Conservation (phyloP, 1,140 invertebrate species). For the Drusus annulatus region DNA sequence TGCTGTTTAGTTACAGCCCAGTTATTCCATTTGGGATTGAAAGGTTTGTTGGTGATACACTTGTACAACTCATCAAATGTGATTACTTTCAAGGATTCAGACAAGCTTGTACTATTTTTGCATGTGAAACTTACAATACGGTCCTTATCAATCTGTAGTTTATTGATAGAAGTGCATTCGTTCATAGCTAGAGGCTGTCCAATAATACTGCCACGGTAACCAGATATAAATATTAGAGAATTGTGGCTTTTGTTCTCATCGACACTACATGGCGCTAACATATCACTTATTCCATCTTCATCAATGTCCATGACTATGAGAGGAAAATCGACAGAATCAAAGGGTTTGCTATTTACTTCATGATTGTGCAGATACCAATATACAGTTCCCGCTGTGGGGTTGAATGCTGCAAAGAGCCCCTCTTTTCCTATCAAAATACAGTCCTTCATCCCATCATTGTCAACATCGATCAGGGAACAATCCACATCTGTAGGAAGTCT, state of each 20-base stretch:
- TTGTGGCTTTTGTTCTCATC: conserved; percentile 69
- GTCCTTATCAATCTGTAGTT: conserved; percentile 62
- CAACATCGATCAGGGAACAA: conserved; percentile 79
- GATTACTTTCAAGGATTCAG: conserved; percentile 60
- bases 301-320: conserved; percentile 81
- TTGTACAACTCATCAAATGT: conserved; percentile 64
- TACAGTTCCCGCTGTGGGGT: conserved; percentile 78
- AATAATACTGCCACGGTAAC: conserved; percentile 74
- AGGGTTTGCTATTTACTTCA: conserved; percentile 67
- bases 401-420: conserved; percentile 78
- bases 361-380: conserved; percentile 77
- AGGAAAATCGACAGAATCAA: conserved; percentile 77
- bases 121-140: conserved; percentile 67
- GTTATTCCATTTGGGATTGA: conserved; percentile 61
- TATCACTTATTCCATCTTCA: conserved; percentile 78
- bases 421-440: conserved; percentile 81
- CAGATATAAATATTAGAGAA: conserved; percentile 77
- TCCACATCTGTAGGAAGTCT: conserved; percentile 79
- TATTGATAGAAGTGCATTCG: conserved; percentile 69
- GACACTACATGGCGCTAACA: conserved; percentile 74
- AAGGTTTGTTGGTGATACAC: conserved; percentile 65
- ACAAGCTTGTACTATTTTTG: conserved; percentile 66
- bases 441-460: conserved; percentile 78
- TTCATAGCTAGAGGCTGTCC: conserved; percentile 70
- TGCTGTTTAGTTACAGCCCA: conserved; percentile 63